These are phyloP conservation scores for Isotomurus palustris DNA, from an alignment of 2,888 invertebrate genomes.

Conservation along the genomic window DNA sequence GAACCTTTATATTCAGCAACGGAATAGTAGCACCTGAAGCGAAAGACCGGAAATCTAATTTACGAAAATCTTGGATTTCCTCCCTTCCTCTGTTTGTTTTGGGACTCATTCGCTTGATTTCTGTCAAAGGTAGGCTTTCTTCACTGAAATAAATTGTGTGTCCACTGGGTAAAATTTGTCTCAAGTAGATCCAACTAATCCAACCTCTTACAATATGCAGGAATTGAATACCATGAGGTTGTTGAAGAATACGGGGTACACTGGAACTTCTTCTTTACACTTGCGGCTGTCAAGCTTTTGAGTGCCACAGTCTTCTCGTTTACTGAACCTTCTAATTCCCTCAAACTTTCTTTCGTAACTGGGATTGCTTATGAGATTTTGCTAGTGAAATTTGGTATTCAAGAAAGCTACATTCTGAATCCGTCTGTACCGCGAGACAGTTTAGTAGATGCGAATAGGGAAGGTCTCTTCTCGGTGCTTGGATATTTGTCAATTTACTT, in stretches of 20 bases:
- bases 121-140: conserved; percentile 42
- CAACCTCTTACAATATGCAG: conserved; percentile 48
- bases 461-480: conserved; percentile 78
- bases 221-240: conserved; percentile 77
- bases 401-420: conserved; percentile 63
- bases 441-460: conserved; percentile 77
- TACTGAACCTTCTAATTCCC: conserved; percentile 55
- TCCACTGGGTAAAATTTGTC: not conserved
- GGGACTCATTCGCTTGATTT: conserved; percentile 57
- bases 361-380: conserved; percentile 63
- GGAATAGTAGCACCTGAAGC: conserved; percentile 66
- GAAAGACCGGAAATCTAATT: conserved; percentile 49
- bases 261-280: conserved; percentile 96
- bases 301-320: conserved; percentile 60
- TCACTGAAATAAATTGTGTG: not conserved
- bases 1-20: conserved; percentile 75
- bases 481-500: conserved; percentile 84
- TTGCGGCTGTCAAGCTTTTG: conserved; percentile 74
- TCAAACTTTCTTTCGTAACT: conserved; percentile 57
- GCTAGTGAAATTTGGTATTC: conserved; percentile 59
- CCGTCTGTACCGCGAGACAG: conserved; percentile 54
- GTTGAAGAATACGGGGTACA: conserved; percentile 92
- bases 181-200: conserved; percentile 47
- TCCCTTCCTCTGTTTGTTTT: conserved; percentile 57
- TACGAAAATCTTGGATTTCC: conserved; percentile 48